Evolutionary conservation across 2,888 invertebrate species (phyloP), one percentile per base, ranked within the genome.

Genomic region (Synergus umbraculus): DNA sequence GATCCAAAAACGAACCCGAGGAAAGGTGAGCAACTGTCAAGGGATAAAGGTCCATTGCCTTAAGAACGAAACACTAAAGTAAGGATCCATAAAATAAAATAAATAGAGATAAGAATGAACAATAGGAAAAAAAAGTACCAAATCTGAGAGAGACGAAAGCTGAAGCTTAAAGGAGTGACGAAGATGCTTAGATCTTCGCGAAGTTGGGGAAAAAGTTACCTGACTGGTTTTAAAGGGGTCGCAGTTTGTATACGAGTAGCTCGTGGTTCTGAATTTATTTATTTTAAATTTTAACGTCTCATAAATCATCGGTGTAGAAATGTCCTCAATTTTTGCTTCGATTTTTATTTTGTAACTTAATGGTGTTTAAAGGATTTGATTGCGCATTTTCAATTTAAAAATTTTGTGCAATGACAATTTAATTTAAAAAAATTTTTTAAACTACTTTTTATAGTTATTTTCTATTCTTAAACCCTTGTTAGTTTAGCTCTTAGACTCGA

Each of bases 161-260:
- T 18, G 18, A 18, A 44, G 44, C 44, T 67, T 18, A 46, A 67
- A 67, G 22, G 67, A 67, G 67, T 22, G 44, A 67, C 18, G 46
- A 67, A 22, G 46, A 67, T 46, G 67, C 67, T 67, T n/a, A 44
- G 9, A 44, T 69, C 69, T 49, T 69, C 49, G 49, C 46, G 29
- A 69, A 54, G 29, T 69, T 29, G 49, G 49, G 37, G 69, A 69
- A 69, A 69, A 49, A 69, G 69, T 49, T 49, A 69, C 49, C 69
- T 37, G 29, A 49, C 69, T 15, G 69, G 49, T 69, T 69, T 69
- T 69, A 49, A 69, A 69, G 49, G 69, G 69, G 49, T 22, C 46
- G 67, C 67, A 22, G 44, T 67, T 67, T 46, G 44, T 67, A 67
- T 66, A 43, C 44, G 44, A 65, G 65, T 65, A 65, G 15, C 65